Conservation (phyloP, 23 tunicate genomes). For the Corella eumyota region DNA sequence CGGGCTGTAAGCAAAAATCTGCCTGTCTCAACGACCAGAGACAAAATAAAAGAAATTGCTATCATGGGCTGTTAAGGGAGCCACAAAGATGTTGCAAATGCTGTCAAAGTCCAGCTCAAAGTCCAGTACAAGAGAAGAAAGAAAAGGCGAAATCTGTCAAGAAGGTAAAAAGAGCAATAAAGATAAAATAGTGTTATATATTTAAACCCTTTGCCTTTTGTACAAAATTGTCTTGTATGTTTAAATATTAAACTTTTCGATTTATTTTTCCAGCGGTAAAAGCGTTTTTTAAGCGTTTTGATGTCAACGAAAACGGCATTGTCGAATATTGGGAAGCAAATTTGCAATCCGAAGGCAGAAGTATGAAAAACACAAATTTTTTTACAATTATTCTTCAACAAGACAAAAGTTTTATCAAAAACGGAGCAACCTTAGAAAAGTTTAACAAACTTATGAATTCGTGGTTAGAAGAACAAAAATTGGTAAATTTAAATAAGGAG, state of each 20-base stretch:
- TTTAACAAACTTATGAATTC: conserved; percentile 4
- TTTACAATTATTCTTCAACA: conserved; percentile 1
- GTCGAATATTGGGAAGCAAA: conserved; percentile 14
- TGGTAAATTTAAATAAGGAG: background rate
- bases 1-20: conserved; percentile 13
- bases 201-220: background rate
- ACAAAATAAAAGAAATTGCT: conserved; percentile 11
- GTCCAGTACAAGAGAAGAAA: conserved; percentile 2
- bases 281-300: conserved; percentile 9
- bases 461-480: conserved; percentile 15
- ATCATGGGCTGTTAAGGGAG: background rate
- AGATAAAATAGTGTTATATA: background rate
- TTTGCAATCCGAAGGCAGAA: conserved; percentile 11
- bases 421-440: conserved; percentile 1
- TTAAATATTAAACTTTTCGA: too few species aligned
- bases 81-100: conserved; percentile 16
- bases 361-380: conserved; percentile 5
- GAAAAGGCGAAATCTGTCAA: background rate
- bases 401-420: conserved; percentile 4
- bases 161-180: conserved; percentile 5
- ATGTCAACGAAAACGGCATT: conserved; percentile 13
- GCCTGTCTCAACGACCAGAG: conserved; percentile 11
- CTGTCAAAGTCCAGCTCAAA: background rate
- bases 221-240: background rate
- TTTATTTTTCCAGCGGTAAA: conserved; percentile 5